Evolutionary conservation across 2,888 invertebrate species (phyloP), one percentile per base, ranked within the genome.

Genomic region (Anticlea derivata): DNA sequence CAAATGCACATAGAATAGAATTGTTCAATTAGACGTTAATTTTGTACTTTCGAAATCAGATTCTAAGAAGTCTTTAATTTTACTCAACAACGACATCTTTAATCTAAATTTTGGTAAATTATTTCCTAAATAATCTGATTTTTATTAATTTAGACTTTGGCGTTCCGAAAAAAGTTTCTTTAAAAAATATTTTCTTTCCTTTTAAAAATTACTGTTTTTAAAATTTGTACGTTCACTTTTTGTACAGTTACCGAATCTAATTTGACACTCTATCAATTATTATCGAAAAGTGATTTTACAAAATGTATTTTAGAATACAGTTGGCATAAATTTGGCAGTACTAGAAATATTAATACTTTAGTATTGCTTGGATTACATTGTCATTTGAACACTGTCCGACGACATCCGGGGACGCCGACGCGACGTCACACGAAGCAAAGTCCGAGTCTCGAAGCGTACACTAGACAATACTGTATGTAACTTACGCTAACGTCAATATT

Each of bases 281-380:
- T 75, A 80, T 84, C 83, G 83, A 87, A 88, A 87, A 86, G 75
- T 87, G 82, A 80, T 84, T 84, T 75, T 73, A 75, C 80, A 83
- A 85, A 86, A 84, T 78, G 82, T 75, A 75, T 68, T 81, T 83
- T 81, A 86, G 78, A 86, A 87, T 88, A 90, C 84, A 83, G 89
- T 89, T 88, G 89, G 90, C 89, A 87, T 83, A 78, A 78, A 80
- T 86, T 89, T 89, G 90, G 89, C 90, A 90, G 87, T 87, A 87
- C 88, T 88, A 88, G 84, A 87, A 79, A 89, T 81, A 89, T 86
- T 80, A 88, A 89, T 88, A 89, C 85, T 87, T 89, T 89, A 89
- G 86, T 90, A 90, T 90, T 89, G 90, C 90, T 90, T 86, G 89
- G 78, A 80, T 88, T 89, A 89, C 90, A 89, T 89, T 86, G 88